Evolutionary conservation across 2,888 invertebrate genomes (phyloP).

Genomic region (Empis stercorea): DNA sequence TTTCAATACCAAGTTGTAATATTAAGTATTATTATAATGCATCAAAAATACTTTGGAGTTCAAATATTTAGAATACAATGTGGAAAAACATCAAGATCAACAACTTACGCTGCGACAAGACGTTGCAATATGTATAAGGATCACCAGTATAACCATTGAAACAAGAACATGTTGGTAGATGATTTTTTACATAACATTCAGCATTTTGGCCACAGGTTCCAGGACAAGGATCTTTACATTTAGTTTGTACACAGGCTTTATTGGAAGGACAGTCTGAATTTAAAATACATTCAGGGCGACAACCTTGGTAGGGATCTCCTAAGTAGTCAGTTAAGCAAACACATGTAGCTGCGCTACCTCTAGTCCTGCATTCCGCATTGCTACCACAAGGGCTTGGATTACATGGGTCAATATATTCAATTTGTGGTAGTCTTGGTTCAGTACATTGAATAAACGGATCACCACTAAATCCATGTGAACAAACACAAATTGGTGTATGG

Average conservation of each 20-base stretch:
- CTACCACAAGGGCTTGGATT: conserved; percentile 52
- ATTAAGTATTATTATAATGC: too few species aligned
- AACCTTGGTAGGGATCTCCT: conserved; percentile 56
- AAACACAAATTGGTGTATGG: conserved; percentile 44
- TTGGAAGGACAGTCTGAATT: conserved; percentile 63
- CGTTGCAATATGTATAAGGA: conserved; percentile 53
- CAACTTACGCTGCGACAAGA: conserved; percentile 41
- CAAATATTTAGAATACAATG: too few species aligned
- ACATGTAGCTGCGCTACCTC: conserved; percentile 52
- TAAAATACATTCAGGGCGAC: conserved; percentile 66
- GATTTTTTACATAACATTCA: conserved; percentile 55
- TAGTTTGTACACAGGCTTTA: conserved; percentile 57
- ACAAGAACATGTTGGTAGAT: conserved; percentile 57
- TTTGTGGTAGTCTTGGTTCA: conserved; percentile 25
- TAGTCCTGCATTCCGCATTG: conserved; percentile 53
- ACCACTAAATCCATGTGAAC: conserved; percentile 49
- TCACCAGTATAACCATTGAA: conserved; percentile 59
- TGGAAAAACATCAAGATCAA: too few species aligned
- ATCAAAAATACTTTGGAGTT: too few species aligned
- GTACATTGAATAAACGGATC: conserved; percentile 48
- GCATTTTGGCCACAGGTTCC: conserved; percentile 65
- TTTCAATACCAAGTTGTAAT: too few species aligned
- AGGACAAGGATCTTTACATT: conserved; percentile 67
- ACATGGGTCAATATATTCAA: conserved; percentile 39
- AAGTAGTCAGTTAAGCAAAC: conserved; percentile 51